Evolutionary conservation across 2,888 invertebrate species (phyloP).

Genomic region (Germaria angustata): DNA sequence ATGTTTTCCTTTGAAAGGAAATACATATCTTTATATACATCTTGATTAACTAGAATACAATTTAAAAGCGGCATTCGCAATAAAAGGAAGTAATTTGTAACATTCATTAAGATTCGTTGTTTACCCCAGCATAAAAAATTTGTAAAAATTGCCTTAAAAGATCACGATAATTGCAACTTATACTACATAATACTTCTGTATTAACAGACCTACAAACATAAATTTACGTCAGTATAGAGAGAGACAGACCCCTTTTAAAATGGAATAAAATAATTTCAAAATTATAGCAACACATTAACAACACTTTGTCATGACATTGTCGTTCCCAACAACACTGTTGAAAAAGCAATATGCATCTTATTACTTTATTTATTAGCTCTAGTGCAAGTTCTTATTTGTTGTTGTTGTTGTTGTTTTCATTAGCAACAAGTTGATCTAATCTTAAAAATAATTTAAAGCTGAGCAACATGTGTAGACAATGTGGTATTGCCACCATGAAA

Average conservation of each 20-base stretch:
- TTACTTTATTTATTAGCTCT: neutral
- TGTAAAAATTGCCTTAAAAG: slow-evolving; percentile 45
- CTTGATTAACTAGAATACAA: slow-evolving; percentile 30
- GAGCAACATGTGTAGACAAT: slow-evolving; percentile 65
- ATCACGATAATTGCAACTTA: slow-evolving; percentile 57
- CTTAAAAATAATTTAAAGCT: slow-evolving; percentile 63
- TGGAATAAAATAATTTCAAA: slow-evolving; percentile 48
- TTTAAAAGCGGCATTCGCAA: slow-evolving; percentile 32
- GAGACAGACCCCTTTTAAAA: slow-evolving; percentile 26
- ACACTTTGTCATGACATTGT: slow-evolving; percentile 63
- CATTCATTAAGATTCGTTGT: slow-evolving; percentile 37
- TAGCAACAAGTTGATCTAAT: slow-evolving; percentile 65
- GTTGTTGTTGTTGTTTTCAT: neutral
- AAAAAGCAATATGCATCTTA: slow-evolving; percentile 45
- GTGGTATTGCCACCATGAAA: slow-evolving; percentile 62
- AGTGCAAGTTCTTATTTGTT: neutral
- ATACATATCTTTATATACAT: slow-evolving; percentile 22
- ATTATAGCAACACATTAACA: slow-evolving; percentile 62
- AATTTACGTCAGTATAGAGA: slow-evolving; percentile 29
- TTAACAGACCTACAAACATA: neutral
- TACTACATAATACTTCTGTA: neutral
- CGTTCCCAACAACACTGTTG: slow-evolving; percentile 27
- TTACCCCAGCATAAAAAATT: slow-evolving; percentile 33
- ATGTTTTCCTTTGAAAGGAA: slow-evolving; percentile 3
- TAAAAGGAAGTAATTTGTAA: slow-evolving; percentile 61